Evolutionary conservation across 2,113 vertebrate genomes (phyloP).

Genomic region (Campylorhamphus procurvoides): DNA sequence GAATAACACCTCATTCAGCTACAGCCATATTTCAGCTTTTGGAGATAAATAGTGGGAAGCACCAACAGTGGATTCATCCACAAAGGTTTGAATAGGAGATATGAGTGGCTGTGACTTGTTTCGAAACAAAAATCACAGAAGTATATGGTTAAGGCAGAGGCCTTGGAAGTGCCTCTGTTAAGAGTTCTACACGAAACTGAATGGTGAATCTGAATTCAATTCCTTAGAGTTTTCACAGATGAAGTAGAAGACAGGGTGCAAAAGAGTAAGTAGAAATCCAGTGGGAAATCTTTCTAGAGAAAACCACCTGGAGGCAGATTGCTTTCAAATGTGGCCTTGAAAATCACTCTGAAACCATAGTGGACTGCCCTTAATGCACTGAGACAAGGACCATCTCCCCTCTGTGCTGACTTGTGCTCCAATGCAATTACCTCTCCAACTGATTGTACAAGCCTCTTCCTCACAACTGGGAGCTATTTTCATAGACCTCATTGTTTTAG

Average conservation of each 20-base stretch:
- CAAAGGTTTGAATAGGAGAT: neutral
- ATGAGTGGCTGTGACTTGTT: neutral
- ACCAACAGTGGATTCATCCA: neutral
- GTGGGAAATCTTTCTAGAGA: neutral
- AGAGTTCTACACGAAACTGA: neutral
- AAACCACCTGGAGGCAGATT: neutral
- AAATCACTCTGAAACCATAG: constrained; percentile 14
- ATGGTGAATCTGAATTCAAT: neutral
- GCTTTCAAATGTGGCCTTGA: constrained; percentile 25
- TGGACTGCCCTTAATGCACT: neutral
- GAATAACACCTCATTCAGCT: neutral
- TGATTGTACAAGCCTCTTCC: constrained; percentile 10
- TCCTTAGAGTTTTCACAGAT: neutral
- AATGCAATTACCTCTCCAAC: constrained; percentile 31
- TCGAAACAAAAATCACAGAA: neutral
- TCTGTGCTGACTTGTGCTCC: constrained; percentile 4
- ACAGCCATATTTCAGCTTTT: neutral
- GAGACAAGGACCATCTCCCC: constrained; percentile 30
- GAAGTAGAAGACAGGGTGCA: neutral
- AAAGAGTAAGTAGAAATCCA: neutral
- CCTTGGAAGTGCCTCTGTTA: neutral
- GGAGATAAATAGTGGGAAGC: neutral
- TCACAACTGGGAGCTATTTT: constrained; percentile 46
- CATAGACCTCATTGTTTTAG: constrained; percentile 48
- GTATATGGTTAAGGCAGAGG: neutral